Evolutionary conservation across 2,113 vertebrate species (phyloP).

Genomic region (Ophthalmolycus amberensis): DNA sequence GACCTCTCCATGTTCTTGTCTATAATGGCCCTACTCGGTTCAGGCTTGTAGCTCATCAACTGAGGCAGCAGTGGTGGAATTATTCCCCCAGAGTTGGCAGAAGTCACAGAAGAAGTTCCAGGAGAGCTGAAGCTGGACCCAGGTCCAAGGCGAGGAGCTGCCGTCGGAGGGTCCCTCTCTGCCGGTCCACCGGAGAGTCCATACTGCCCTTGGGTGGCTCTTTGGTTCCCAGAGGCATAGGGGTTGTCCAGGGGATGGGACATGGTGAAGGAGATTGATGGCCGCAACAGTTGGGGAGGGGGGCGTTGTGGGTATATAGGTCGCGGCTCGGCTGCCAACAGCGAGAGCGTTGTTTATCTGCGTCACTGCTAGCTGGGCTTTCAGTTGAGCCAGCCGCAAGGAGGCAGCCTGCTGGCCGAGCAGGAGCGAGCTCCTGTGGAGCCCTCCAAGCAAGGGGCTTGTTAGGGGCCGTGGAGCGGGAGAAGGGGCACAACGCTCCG

Average conservation of each 20-base stretch:
- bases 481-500: constrained; percentile 66
- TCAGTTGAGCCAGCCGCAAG: constrained; percentile 89
- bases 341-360: constrained; percentile 79
- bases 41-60: constrained; percentile 71
- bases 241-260: constrained; percentile 88
- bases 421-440: constrained; percentile 84
- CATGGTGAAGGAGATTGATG: constrained; percentile 87
- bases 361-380: constrained; percentile 89
- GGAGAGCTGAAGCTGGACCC: constrained; percentile 44
- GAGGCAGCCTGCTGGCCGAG: constrained; percentile 89
- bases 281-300: constrained; percentile 76
- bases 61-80: constrained; percentile 57
- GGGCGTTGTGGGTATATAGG: neutral
- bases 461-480: constrained; percentile 86
- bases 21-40: constrained; percentile 51
- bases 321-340: constrained; percentile 58
- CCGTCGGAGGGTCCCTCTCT: constrained; percentile 78
- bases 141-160: constrained; percentile 61
- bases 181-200: constrained; percentile 72
- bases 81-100: constrained; percentile 30
- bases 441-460: constrained; percentile 49
- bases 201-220: constrained; percentile 68
- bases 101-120: neutral
- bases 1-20: constrained; percentile 65
- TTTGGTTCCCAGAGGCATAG: constrained; percentile 83